Evolutionary conservation across 2,888 invertebrate species (phyloP), one percentile per base, ranked within the genome.

Genomic region (Cyclophora albipunctata): DNA sequence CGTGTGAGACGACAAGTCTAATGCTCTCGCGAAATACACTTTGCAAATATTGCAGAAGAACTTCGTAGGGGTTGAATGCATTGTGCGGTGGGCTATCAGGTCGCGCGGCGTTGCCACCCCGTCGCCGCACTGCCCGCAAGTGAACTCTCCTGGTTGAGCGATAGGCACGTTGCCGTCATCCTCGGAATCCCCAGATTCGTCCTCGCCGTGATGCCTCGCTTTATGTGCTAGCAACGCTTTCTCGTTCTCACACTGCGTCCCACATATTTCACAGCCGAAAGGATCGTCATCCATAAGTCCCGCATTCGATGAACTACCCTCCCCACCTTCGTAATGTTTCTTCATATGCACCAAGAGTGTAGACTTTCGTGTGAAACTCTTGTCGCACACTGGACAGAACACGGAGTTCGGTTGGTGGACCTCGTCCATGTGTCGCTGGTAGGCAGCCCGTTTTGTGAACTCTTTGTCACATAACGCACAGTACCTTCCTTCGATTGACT

Each of bases 321-420:
- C 77, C 3, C 82, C 84, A 33, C 86, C 70, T 35, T 84, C 85
- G 66, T 91, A 91, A 60, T 92, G 91, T 58, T 90, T 85, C 63
- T 90, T 90, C 74, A 92, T 90, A 64, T 93, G 93, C 45, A 91
- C 90, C 40, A 91, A 90, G 34, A 93, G 73, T 0, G 91, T 91
- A 4, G 92, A 92, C 66, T 90, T 90, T 41, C 91, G 86, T 2
- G 92, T 91, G 64, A 93, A 92, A 49, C 90, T 88, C 60, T 91
- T 91, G 45, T 90, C 89, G 67, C 93, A 93, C 3, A 91, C 86
- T 4, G 90, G 90, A 63, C 93, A 93, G 48, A 90, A 91, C 34
- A 87, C 87, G 0, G 88, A 87, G 55, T 88, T 90, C 6, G 84
- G 89, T 57, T 84, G 87, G 59, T 91, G 91, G 4, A 90, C 90